A percentile compares a stretch with the other conserved stretches of the same genome.
Conservation (phyloP, 1,140 invertebrate species). For the Brachionus manjavacas region DNA sequence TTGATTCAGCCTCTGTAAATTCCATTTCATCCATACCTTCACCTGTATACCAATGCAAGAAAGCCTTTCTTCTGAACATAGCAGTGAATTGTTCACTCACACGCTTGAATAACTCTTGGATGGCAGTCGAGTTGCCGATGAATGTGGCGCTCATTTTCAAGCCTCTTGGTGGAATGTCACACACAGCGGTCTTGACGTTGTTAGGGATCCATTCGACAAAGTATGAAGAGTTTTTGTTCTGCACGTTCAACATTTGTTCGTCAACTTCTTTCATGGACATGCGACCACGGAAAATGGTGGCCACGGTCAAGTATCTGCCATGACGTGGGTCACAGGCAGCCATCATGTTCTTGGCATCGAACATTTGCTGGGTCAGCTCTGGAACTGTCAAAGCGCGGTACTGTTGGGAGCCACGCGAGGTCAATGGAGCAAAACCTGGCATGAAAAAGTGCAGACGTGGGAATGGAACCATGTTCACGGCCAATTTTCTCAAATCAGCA, state of each 20-base stretch:
- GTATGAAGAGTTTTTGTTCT: constrained; percentile 64
- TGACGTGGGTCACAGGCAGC: constrained; percentile 74
- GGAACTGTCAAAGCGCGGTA: constrained; percentile 66
- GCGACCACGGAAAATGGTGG: constrained; percentile 77
- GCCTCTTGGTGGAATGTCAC: too few relatives aligned
- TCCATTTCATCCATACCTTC: too few relatives aligned
- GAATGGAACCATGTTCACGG: constrained; percentile 88
- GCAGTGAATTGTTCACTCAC: constrained; percentile 73
- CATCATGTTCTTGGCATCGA: constrained; percentile 74
- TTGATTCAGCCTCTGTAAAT: too few relatives aligned
- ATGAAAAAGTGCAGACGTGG: constrained; percentile 60
- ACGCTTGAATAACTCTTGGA: constrained; percentile 43
- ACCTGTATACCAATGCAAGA: too few relatives aligned
- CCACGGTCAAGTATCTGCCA: constrained; percentile 70
- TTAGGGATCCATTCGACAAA: constrained; percentile 91
- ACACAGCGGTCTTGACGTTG: too few relatives aligned
- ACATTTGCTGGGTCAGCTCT: constrained; percentile 64
- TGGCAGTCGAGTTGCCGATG: constrained; percentile 57
- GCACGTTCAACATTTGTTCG: constrained; percentile 54
- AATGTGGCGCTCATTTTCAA: too few relatives aligned
- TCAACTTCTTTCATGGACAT: constrained; percentile 61
- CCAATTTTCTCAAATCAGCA: constrained; percentile 81
- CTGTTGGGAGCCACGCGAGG: constrained; percentile 58
- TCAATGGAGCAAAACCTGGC: constrained; percentile 55
- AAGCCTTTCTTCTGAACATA: too few relatives aligned